Conservation (phyloP, 2,797 vertebrate species). For the Pseudochromis fuscus region DNA sequence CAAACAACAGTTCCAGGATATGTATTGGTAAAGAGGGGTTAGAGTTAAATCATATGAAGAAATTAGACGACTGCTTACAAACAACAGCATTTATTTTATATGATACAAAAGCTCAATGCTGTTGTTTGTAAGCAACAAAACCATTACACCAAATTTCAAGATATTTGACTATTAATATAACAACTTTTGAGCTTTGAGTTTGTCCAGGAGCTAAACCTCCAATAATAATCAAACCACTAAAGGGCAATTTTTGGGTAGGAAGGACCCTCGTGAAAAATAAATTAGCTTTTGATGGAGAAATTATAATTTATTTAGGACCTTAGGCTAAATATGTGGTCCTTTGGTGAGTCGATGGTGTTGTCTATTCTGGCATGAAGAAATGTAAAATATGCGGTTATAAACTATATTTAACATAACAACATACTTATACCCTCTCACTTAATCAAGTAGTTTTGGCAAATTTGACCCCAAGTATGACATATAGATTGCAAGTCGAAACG, state of each 20-base stretch:
- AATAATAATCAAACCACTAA: slow-evolving; percentile 6
- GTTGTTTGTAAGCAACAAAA: background rate
- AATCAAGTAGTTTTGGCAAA: too few relatives aligned
- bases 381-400: background rate
- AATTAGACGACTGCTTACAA: background rate
- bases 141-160: background rate
- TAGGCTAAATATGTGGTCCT: background rate
- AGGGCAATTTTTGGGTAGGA: background rate
- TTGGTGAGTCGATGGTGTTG: background rate
- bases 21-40: too few relatives aligned
- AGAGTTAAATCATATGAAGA: background rate
- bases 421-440: too few relatives aligned
- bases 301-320: slow-evolving; percentile 40
- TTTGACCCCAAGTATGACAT: too few relatives aligned
- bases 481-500: too few relatives aligned
- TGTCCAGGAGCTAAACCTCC: background rate
- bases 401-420: background rate
- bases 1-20: background rate
- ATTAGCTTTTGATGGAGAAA: slow-evolving; percentile 31
- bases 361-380: background rate
- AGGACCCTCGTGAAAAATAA: slow-evolving; percentile 23
- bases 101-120: background rate
- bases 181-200: background rate
- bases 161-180: slow-evolving; percentile 28
- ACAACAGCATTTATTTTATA: background rate